A percentile compares a stretch with the other conserved stretches of the same genome.
These are phyloP conservation scores for Notiomystis cincta DNA, from an alignment of 2,113 vertebrate species.

Conservation along the genomic window DNA sequence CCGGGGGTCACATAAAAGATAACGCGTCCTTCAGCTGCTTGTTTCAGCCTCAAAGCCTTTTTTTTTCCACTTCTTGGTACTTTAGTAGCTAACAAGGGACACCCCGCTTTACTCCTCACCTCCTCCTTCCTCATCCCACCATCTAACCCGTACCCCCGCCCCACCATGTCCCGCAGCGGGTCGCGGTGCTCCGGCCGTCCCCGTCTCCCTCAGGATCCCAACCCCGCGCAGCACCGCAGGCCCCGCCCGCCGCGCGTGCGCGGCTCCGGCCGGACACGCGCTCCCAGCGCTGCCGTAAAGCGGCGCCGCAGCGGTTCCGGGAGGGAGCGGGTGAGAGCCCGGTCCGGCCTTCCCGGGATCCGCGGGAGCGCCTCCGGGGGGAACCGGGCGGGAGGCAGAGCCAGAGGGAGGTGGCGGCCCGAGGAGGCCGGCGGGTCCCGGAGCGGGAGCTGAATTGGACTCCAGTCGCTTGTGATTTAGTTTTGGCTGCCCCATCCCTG, in stretches of 20 bases:
- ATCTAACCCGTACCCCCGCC: accelerated
- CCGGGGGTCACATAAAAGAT: accelerated
- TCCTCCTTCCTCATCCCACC: neutral
- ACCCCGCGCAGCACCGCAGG: accelerated
- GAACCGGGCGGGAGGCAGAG: neutral
- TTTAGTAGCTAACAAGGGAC: accelerated
- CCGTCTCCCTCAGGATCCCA: neutral
- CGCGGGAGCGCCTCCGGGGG: neutral
- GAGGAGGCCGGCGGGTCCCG: neutral
- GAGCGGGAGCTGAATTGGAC: neutral
- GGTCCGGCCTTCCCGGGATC: neutral
- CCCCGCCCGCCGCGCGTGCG: neutral
- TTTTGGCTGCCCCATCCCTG: neutral
- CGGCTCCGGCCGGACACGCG: neutral
- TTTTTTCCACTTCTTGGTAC: accelerated
- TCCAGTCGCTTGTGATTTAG: neutral
- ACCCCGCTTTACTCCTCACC: neutral
- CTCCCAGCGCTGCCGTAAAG: neutral
- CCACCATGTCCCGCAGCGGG: neutral
- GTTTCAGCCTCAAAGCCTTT: neutral
- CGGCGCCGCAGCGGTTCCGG: neutral
- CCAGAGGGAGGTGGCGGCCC: neutral
- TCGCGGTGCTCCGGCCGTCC: neutral
- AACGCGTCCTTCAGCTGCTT: accelerated
- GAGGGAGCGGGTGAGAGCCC: neutral